Base-by-base conservation (phyloP, 2,113 vertebrate genomes). In the Diadophis punctatus region DNA sequence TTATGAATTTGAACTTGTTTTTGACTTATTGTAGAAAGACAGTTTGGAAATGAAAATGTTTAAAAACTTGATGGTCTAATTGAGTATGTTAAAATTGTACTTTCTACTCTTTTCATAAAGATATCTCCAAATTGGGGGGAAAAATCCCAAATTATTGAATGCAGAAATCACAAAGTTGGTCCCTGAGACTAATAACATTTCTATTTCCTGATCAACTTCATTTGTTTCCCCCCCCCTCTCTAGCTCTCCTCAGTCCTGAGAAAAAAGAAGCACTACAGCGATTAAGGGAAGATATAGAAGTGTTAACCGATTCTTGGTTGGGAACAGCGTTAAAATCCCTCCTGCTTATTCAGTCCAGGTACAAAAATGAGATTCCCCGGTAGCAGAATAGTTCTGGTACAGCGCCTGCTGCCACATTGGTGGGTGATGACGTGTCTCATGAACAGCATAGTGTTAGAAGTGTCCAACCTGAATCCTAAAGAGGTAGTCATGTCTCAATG, bases 301-400 rank as follows among this genome's bases (percentile, higher is more conserved):
- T 98, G n/a, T 97, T 99, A 22, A 99, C 99, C 0, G 99, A 99
- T 95, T 98, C 98, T 90, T 99, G 99, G 99, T 97, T 99, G 96
- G 98, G 98, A 98, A 99, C 98, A 0, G 99, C 99, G 0, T 96
- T 99, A 23, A 99, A 99, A 95, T 99, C 99, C 93, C 98, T 99
- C 94, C 98, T 99, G 89, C 98, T 99, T 93, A 99, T 99, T 93
- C 99, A 99, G 96, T 99, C 99, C 97, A 99, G 99, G 99, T 99
- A 95, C 48, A 91, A 89, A 91, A 14, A 20, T 16, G 12, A 4
- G 43, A 9, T 58, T 39, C 9, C 86, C 27, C 1, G 3, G 0
- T 3, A 8, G 0, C 0, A 0, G 0, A 25, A 80, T 39, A 80
- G 34, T 39, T 80, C 7, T 39, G n/a, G 34, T 22, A 80, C 3